These are phyloP conservation scores for Sinelater perroti DNA, from an alignment of 2,888 invertebrate species.

Conservation along the genomic window DNA sequence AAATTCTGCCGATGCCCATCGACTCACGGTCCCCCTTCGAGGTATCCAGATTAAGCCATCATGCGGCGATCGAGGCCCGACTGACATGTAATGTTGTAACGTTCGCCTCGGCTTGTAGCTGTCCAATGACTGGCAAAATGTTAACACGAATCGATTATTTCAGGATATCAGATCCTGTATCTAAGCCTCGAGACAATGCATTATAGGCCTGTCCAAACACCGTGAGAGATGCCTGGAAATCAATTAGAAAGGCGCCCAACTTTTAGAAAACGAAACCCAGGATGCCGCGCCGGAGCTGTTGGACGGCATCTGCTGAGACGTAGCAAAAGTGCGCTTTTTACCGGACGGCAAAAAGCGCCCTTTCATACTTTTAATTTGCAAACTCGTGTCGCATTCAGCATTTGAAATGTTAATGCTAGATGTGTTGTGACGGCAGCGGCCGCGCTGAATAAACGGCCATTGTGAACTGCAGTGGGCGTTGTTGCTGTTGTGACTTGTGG, in stretches of 20 bases:
- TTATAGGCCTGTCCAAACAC: conserved; percentile 56
- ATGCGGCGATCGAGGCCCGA: conserved; percentile 42
- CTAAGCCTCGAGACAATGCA: conserved; percentile 55
- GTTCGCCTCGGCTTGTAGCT: conserved; percentile 36
- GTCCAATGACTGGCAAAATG: conserved; percentile 55
- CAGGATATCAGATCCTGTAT: conserved; percentile 56
- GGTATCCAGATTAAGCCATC: conserved; percentile 50
- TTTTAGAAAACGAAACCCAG: conserved; percentile 35
- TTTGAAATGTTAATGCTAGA: no score
- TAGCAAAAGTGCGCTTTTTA: no score
- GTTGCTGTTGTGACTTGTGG: no score
- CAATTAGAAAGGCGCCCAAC: conserved; percentile 53
- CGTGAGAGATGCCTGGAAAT: conserved; percentile 51
- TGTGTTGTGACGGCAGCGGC: no score
- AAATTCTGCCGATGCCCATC: conserved; percentile 46
- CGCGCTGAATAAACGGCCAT: no score
- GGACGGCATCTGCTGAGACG: no score
- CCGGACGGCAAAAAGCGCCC: no score
- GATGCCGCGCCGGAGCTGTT: no score
- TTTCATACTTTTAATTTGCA: no score
- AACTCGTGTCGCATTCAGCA: no score
- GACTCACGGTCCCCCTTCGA: conserved; percentile 43
- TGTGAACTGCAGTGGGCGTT: no score
- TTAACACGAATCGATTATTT: conserved; percentile 57
- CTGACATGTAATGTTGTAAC: conserved; percentile 48